These are phyloP conservation scores for Pissodes strobi DNA, from an alignment of 1,140 invertebrate genomes.

Conservation along the genomic window DNA sequence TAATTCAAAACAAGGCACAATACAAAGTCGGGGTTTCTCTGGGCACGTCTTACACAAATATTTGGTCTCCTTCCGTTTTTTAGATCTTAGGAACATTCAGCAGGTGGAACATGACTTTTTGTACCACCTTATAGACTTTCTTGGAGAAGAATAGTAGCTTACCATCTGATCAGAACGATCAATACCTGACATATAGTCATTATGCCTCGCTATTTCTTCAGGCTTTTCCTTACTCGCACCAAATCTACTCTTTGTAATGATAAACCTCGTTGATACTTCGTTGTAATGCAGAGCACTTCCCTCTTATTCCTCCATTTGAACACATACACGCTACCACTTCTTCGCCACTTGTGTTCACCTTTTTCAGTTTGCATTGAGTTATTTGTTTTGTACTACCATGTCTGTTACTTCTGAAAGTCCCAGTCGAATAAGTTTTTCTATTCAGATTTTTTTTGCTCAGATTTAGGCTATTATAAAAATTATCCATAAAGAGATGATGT, in stretches of 20 bases:
- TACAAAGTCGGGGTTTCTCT: too few relatives aligned
- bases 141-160: conserved; percentile 34
- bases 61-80: too few relatives aligned
- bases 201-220: conserved; percentile 36
- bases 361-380: neutral
- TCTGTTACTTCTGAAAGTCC: neutral
- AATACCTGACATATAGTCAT: conserved; percentile 35
- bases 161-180: conserved; percentile 41
- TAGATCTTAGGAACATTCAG: too few relatives aligned
- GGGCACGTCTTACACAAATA: too few relatives aligned
- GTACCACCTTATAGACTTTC: conserved; percentile 41
- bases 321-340: neutral
- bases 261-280: conserved; percentile 30
- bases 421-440: neutral
- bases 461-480: conserved; percentile 14
- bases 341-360: conserved; percentile 6
- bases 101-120: conserved; percentile 22
- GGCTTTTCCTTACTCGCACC: conserved; percentile 39
- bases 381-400: conserved; percentile 3
- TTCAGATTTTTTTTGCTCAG: conserved; percentile 4
- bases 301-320: conserved; percentile 40
- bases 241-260: conserved; percentile 30
- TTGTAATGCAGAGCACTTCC: conserved; percentile 42
- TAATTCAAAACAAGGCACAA: too few relatives aligned
- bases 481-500: conserved; percentile 21